Base-by-base conservation (phyloP, 2,888 invertebrate species). In the Myathropa florea region DNA sequence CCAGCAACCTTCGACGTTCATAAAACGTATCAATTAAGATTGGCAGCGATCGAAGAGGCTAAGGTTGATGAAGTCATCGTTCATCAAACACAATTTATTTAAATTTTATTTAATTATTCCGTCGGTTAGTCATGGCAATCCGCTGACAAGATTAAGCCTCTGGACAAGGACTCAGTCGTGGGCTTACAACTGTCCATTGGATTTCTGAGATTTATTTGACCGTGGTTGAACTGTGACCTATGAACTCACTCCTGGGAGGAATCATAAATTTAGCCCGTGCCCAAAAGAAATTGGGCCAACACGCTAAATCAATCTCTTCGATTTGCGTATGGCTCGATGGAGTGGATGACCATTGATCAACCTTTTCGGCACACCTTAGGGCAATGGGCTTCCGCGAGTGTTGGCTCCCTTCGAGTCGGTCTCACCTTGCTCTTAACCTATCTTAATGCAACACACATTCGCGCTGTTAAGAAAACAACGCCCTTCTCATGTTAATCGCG, bases 361-460 rank as follows among this genome's bases (percentile, higher is more conserved):
- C 73, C 80, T 36, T 61, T n/a, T 12, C 39, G 68, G 28, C 76
- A 77, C 82, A 60, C 82, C 82, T 67, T 18, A 4, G 57, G 28
- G 53, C 33, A 72, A 55, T 53, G 60, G 24, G 10, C 61, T 28
- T 67, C 30, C 10, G 9, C n/a, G n/a, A n/a, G n/a, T n/a, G n/a
- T n/a, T n/a, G n/a, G 60, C 57, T 57, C 21, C 4, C 21, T 18
- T 71, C 64, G 21, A 36, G 28, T 36, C 30, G 46, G 46, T 26
- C 30, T 64, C 59, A 57, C 39, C 67, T 73, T 24, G 39, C 26
- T 60, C 79, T 65, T 79, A 79, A 79, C 79, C 79, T 79, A 53
- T 72, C 82, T 77, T 83, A 83, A 83, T 72, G 24, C 60, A 78
- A 30, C 83, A 55, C 61, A 67, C 59, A 77, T 78, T 78, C 23